phyloP scores from a whole-genome alignment of 2,888 invertebrate genomes.

The Andrena camellia region DNA sequence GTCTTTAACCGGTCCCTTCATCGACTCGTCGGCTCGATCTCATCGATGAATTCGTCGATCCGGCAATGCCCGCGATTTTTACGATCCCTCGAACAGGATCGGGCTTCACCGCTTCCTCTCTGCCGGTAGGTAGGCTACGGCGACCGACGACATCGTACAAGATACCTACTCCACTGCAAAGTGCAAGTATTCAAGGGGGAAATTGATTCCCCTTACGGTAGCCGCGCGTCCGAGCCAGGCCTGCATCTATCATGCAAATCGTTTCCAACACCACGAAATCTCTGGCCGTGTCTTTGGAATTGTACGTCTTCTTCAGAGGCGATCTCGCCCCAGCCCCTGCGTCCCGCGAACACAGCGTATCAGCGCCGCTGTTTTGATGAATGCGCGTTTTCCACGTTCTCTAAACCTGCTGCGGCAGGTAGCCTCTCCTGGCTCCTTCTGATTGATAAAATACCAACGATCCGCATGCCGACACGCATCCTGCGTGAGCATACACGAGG shows the following conservation, averaged over 20 bases:
- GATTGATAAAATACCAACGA: slow-evolving; percentile 74
- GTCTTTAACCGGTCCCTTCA: slow-evolving; percentile 78
- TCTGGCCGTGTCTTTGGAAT: not conserved
- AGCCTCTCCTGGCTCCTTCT: slow-evolving; percentile 3
- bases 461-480: slow-evolving; percentile 61
- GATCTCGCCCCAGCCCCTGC: not conserved
- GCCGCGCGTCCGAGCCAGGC: not conserved
- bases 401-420: slow-evolving; percentile 6
- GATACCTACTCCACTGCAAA: not conserved
- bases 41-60: slow-evolving; percentile 74
- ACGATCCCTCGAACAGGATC: slow-evolving; percentile 60
- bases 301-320: not conserved
- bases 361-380: slow-evolving; percentile 27
- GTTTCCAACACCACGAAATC: not conserved
- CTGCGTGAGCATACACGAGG: slow-evolving; percentile 25
- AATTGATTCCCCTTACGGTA: slow-evolving; percentile 4
- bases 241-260: slow-evolving; percentile 6
- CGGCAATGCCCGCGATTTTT: slow-evolving; percentile 68
- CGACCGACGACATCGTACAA: slow-evolving; percentile 9
- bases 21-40: slow-evolving; percentile 72
- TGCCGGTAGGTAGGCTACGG: slow-evolving; percentile 6
- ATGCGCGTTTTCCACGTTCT: slow-evolving; percentile 24
- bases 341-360: not conserved
- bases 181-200: not conserved
- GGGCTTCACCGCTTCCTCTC: slow-evolving; percentile 61